phyloP scores from a whole-genome alignment of 2,888 invertebrate species.

The Cryptocheilus praepositus region DNA sequence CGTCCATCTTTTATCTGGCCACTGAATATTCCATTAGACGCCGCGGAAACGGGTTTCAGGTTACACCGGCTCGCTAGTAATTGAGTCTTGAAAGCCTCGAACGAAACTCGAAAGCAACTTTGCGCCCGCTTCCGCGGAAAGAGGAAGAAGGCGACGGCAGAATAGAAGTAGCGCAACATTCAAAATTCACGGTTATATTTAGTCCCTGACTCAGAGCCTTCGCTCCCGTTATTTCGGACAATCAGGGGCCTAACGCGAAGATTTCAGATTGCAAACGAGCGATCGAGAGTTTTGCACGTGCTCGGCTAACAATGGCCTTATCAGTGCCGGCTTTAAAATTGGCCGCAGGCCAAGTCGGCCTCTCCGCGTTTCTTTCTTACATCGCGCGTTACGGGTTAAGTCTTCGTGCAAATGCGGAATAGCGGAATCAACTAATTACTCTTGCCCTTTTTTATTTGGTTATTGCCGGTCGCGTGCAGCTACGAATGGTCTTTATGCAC shows the following conservation, averaged over 20 bases:
- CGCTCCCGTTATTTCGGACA: constrained; percentile 29
- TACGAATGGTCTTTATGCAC: no score
- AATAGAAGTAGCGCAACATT: constrained; percentile 30
- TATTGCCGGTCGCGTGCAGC: no score
- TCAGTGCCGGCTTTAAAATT: no score
- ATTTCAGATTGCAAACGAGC: constrained; percentile 6
- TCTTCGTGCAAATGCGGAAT: no score
- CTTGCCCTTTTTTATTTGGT: no score
- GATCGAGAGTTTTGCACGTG: background rate
- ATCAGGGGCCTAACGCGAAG: constrained; percentile 17
- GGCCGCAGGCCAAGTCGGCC: no score
- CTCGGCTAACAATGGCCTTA: no score
- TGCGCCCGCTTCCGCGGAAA: constrained; percentile 20
- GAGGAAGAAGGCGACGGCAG: constrained; percentile 5
- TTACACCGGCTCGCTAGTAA: constrained; percentile 33
- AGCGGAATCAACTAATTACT: no score
- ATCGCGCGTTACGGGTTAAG: no score
- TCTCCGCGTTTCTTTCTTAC: no score
- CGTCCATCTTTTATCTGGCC: no score
- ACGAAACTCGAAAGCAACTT: constrained; percentile 15
- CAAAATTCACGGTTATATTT: constrained; percentile 60
- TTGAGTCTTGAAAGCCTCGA: constrained; percentile 31
- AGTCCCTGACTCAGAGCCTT: constrained; percentile 54
- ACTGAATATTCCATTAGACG: constrained; percentile 7
- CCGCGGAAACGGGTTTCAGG: constrained; percentile 21